Base-by-base conservation (phyloP, 64 coral and sea anemone species). In the Trachythela sp. region DNA sequence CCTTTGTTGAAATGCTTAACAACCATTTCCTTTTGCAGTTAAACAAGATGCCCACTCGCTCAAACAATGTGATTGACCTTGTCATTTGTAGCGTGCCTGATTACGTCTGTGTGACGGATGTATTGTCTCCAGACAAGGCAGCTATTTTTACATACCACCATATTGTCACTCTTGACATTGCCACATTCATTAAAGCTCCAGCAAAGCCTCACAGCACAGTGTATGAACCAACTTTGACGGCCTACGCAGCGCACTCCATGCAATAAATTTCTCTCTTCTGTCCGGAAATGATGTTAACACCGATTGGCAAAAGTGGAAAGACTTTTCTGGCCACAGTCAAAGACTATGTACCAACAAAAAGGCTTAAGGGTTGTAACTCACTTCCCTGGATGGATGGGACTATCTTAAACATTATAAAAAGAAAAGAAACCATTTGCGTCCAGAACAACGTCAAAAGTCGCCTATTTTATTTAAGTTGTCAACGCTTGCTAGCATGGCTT, bases 21-120 rank as follows among this genome's bases (percentile, higher is more conserved):
- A 80, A 89, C 36, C 70, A 51, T 64, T 92, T 89, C 59, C 75
- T 92, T 89, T 85, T 76, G 70, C 91, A 92, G 40, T 34, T 92
- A 24, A 92, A 92, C 56, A 85, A 38, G 26, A 92, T 71, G 26
- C 87, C 91, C 35, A 92, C 83, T 20, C 54, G 91, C 59, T 49
- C 86, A 51, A 40, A 92, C 39, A 89, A 77, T 39, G 91, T 92
- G 13, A 27, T 92, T 43, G 91, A 92, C 72, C 87, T 86, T 49
- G 80, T 92, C 26, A 85, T 89, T 54, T 75, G 86, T 48, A 92
- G 83, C 36, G 31, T 85, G 30, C 45, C 91, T 52, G 49, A 52
- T 20, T 20, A 52, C n/a, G 20, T 20, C 49, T 15, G 49, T 52
- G 49, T 52, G 49, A 52, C 49, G 13, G 49, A 52, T 20, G 49